Evolutionary conservation across 1,140 invertebrate species (phyloP), one percentile per base, ranked within the genome.

Genomic region (Cryptotermes secundus): DNA sequence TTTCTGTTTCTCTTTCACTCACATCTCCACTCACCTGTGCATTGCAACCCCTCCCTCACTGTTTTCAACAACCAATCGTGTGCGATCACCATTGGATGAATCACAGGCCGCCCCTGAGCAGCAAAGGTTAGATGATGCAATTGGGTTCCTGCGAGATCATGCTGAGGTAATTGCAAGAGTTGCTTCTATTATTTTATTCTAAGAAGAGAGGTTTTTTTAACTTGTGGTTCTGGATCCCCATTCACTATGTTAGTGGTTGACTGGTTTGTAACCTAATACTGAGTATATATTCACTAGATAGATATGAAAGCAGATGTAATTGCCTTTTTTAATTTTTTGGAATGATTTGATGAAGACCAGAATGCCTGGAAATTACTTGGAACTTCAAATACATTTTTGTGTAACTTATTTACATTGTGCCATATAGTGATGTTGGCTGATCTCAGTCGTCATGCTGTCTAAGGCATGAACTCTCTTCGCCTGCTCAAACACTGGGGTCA

Each of bases 91-190:
- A 38, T 49, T 22, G 45, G 45, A 49, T 19, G 80, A 79, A 81
- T 86, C 38, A 34, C 87, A 94, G 93, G 92, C 93, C 90, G 92
- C 94, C 89, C 93, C 95, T 87, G 95, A 96, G 91, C 94, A 95
- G 90, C 93, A 96, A 89, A 93, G 95, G 90, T 92, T 97, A 89
- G 96, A 97, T 91, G 96, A 96, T 92, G 96, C 96, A 86, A 96
- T 97, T 91, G 95, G 95, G 88, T 96, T 96, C 90, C 93, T 97
- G 88, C 92, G 96, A 88, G 95, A 96, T 89, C 96, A 96, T 89
- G 94, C 94, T 89, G 95, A 96, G 92, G 84, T 84, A 81, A 84
- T 42, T 79, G 81, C 59, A 49, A 42, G 45, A 49, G 45, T 19
- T 49, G 45, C n/a, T 72, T 72, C 31, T 72, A 72, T 72, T 26